Conservation (phyloP, 2,797 vertebrate genomes). For the Holocentrus rufus region DNA sequence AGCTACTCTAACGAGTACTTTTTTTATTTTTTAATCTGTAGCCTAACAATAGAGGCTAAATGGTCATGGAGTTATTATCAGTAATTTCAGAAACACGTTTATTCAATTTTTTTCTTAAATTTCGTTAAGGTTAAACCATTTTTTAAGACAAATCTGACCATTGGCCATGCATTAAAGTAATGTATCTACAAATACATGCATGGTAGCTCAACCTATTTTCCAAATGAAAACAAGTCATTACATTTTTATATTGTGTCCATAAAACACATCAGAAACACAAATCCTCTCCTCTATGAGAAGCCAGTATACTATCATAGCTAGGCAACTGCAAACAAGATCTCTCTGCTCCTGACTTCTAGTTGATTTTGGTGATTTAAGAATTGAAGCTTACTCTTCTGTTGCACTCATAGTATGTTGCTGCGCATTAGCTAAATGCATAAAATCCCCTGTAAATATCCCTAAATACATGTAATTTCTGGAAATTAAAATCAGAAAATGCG, state of each 20-base stretch:
- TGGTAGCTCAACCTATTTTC: background rate
- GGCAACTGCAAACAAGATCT: background rate
- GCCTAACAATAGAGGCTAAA: background rate
- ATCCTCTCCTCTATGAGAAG: conserved; percentile 21
- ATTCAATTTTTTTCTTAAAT: conserved; percentile 9
- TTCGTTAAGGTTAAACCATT: conserved; percentile 3
- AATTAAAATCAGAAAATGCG: no score
- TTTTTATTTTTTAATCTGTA: background rate
- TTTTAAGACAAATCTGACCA: conserved; percentile 24
- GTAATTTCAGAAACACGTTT: conserved; percentile 34
- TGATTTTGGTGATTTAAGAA: conserved; percentile 33
- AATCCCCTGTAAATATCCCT: background rate
- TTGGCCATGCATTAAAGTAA: conserved; percentile 49
- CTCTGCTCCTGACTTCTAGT: conserved; percentile 35
- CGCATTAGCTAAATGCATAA: no score
- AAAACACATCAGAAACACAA: conserved; percentile 7
- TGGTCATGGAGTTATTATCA: conserved; percentile 1
- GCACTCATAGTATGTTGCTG: conserved; percentile 7
- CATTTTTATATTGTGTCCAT: conserved; percentile 30
- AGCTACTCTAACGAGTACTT: conserved; percentile 1
- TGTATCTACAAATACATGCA: conserved; percentile 32
- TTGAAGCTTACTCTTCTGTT: conserved; percentile 33
- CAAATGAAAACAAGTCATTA: conserved; percentile 10
- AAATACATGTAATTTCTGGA: background rate
- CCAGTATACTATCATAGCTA: conserved; percentile 20